phyloP scores from a whole-genome alignment of 1,140 invertebrate species.

The Cryptotermes secundus region DNA sequence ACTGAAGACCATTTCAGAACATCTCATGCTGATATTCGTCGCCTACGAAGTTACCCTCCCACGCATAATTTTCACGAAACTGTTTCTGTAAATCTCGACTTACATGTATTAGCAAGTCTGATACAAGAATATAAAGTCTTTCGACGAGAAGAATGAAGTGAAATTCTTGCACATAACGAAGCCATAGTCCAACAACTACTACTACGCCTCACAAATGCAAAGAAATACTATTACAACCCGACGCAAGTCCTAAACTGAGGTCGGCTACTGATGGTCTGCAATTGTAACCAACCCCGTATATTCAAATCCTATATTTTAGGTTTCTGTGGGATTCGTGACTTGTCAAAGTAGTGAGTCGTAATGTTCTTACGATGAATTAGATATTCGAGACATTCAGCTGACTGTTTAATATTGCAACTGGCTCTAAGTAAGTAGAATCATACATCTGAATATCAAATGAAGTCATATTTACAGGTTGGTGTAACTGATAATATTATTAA shows the following conservation, averaged over 20 bases:
- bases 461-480: too few relatives aligned
- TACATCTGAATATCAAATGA: too few relatives aligned
- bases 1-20: background rate
- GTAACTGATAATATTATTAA: too few relatives aligned
- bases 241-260: too few relatives aligned
- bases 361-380: too few relatives aligned
- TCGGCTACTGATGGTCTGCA: too few relatives aligned
- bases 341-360: too few relatives aligned
- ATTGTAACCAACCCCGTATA: background rate
- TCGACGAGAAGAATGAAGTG: background rate
- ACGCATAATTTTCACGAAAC: background rate
- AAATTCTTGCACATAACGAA: background rate
- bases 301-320: background rate
- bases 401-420: too few relatives aligned
- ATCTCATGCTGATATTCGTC: background rate
- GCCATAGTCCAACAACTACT: background rate
- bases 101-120: background rate
- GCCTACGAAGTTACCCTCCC: background rate
- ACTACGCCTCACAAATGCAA: background rate
- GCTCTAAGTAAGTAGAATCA: too few relatives aligned
- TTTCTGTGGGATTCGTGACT: too few relatives aligned
- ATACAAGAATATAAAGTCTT: background rate
- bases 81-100: background rate
- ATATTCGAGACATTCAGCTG: too few relatives aligned
- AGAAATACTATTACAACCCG: background rate